phyloP scores from a whole-genome alignment of 2,888 invertebrate species.

The Microplitis deprimator region DNA sequence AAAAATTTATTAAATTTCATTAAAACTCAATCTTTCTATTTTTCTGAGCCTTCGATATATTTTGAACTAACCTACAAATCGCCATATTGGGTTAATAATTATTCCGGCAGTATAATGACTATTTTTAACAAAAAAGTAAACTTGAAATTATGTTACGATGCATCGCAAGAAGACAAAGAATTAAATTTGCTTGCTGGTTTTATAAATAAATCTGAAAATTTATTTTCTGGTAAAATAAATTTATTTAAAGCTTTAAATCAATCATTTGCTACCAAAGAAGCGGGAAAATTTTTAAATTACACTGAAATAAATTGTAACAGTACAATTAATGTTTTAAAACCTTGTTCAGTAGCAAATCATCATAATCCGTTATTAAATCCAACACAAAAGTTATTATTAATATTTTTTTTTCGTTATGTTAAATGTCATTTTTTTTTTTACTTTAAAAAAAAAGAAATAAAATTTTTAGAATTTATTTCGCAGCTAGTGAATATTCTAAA shows the following conservation, averaged over 20 bases:
- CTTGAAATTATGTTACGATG: slow-evolving; percentile 52
- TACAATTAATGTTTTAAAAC: slow-evolving; percentile 52
- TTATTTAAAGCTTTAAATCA: slow-evolving; percentile 38
- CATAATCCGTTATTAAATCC: neutral
- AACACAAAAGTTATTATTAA: slow-evolving; percentile 31
- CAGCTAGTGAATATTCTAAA: slow-evolving; percentile 61
- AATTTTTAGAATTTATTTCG: slow-evolving; percentile 56
- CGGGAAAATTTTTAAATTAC: slow-evolving; percentile 40
- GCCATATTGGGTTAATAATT: slow-evolving; percentile 42
- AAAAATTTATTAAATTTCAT: slow-evolving; percentile 30
- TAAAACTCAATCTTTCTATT: slow-evolving; percentile 45
- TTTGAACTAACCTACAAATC: slow-evolving; percentile 52
- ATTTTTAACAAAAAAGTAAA: slow-evolving; percentile 44
- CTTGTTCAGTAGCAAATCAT: neutral
- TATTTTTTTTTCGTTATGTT: neutral
- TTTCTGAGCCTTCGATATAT: slow-evolving; percentile 49
- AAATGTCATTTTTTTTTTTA: neutral
- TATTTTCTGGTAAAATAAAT: slow-evolving; percentile 18
- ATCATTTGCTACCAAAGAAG: slow-evolving; percentile 46
- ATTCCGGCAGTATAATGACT: slow-evolving; percentile 49
- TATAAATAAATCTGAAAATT: slow-evolving; percentile 30
- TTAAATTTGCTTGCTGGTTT: slow-evolving; percentile 54
- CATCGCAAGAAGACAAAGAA: slow-evolving; percentile 41
- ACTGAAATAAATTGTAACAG: slow-evolving; percentile 45
- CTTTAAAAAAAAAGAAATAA: neutral